Conservation (phyloP, 2,888 invertebrate species). For the Clistopyga incitator region DNA sequence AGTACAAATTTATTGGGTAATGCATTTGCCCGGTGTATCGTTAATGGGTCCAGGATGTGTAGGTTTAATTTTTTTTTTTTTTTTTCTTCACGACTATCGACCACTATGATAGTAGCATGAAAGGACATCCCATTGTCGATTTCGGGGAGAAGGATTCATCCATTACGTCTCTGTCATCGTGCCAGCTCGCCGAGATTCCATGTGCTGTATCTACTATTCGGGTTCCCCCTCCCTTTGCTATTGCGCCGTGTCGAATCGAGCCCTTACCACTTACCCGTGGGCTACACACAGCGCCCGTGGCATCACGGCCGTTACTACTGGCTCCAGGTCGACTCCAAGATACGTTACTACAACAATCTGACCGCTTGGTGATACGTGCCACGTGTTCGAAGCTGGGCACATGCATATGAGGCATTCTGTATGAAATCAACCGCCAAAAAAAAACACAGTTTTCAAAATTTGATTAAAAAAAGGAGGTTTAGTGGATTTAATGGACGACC, state of each 20-base stretch:
- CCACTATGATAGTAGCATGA: not conserved
- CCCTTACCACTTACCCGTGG: slow-evolving; percentile 11
- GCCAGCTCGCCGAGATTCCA: slow-evolving; percentile 3
- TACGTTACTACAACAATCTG: slow-evolving; percentile 55
- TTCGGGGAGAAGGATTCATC: slow-evolving; percentile 20
- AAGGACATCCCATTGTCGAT: slow-evolving; percentile 14
- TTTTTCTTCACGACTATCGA: not conserved
- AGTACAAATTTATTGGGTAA: too few relatives aligned
- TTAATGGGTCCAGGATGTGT: too few relatives aligned
- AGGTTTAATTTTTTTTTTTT: not conserved
- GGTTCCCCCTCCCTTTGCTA: not conserved
- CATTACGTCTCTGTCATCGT: slow-evolving; percentile 27
- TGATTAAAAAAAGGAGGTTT: too few relatives aligned
- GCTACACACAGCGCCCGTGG: slow-evolving; percentile 22
- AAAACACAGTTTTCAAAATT: not conserved
- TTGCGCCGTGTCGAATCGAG: slow-evolving; percentile 34
- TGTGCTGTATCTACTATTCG: slow-evolving; percentile 4
- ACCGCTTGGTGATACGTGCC: slow-evolving; percentile 56
- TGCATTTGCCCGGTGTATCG: too few relatives aligned
- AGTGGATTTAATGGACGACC: too few relatives aligned
- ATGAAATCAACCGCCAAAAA: too few relatives aligned
- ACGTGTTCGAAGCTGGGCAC: slow-evolving; percentile 54
- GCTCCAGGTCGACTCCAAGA: slow-evolving; percentile 32
- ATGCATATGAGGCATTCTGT: not conserved
- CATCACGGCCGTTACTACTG: slow-evolving; percentile 53